Conservation (phyloP, 37 sponge, comb jelly and placozoan genomes). For the Agelas oroides region DNA sequence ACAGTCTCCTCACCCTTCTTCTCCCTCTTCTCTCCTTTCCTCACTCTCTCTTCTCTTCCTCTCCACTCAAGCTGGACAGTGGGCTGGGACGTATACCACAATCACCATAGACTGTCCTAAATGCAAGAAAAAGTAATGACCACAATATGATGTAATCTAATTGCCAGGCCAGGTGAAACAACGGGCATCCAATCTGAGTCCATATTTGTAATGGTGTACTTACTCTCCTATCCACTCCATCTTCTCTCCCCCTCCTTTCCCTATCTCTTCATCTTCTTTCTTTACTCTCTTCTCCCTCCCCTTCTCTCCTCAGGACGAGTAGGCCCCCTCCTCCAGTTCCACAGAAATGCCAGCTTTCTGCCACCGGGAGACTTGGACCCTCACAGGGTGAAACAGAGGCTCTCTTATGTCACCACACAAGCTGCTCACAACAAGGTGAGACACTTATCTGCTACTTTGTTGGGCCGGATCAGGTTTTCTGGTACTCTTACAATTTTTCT, state of each 20-base stretch:
- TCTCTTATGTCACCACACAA: constrained; percentile 20
- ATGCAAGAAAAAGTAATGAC: no score
- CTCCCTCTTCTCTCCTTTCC: constrained; percentile 8
- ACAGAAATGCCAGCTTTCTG: constrained; percentile 24
- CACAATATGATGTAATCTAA: no score
- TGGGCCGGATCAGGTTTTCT: no score
- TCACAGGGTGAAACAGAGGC: constrained; percentile 28
- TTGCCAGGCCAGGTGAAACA: no score
- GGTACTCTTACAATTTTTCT: no score
- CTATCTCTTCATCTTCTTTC: neutral
- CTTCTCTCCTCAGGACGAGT: neutral
- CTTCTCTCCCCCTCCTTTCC: neutral
- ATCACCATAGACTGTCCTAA: no score
- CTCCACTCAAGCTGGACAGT: no score
- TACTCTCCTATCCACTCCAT: constrained; percentile 2
- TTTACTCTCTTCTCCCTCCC: neutral
- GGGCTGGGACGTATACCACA: no score
- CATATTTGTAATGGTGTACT: no score
- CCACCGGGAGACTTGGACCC: constrained; percentile 38
- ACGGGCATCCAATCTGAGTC: no score
- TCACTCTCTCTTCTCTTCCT: neutral
- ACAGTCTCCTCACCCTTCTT: neutral
- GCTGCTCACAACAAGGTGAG: neutral
- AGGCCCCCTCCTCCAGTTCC: neutral
- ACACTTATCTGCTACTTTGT: no score